Percentiles rank a stretch among this genome's conserved stretches.
Conservation (phyloP, 2,888 invertebrate species). For the Corythucha ciliata region DNA sequence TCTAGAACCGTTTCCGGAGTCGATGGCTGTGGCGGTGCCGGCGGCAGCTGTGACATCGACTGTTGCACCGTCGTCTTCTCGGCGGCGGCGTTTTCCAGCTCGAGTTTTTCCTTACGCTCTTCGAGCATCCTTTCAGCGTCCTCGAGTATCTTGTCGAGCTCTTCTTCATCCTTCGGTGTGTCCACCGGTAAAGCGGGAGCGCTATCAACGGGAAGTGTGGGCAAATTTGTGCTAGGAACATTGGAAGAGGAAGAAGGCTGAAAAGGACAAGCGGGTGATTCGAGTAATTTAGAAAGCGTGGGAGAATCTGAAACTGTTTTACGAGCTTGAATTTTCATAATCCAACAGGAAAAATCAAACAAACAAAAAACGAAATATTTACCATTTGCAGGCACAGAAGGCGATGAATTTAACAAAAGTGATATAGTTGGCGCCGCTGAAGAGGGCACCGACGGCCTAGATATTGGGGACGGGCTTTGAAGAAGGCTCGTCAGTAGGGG, state of each 20-base stretch:
- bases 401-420: slow-evolving; percentile 44
- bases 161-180: slow-evolving; percentile 3
- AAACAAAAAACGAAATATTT: background rate
- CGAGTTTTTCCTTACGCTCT: no score
- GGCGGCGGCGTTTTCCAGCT: no score
- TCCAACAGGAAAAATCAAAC: background rate
- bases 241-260: no score
- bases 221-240: no score
- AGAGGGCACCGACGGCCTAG: slow-evolving; percentile 39
- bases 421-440: slow-evolving; percentile 46
- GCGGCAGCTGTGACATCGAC: no score
- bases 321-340: slow-evolving; percentile 16
- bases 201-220: background rate
- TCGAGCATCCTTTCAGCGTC: no score
- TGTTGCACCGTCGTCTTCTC: no score
- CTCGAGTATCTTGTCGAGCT: no score
- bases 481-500: slow-evolving; percentile 74
- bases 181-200: background rate
- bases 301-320: slow-evolving; percentile 51
- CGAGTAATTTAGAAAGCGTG: slow-evolving; percentile 63
- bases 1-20: no score
- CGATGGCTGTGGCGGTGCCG: no score
- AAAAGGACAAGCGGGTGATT: slow-evolving; percentile 44
- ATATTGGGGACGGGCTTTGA: slow-evolving; percentile 55
- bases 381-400: slow-evolving; percentile 29